Evolutionary conservation across 1,140 invertebrate genomes (phyloP).

Genomic region (Listronotus bonariensis): DNA sequence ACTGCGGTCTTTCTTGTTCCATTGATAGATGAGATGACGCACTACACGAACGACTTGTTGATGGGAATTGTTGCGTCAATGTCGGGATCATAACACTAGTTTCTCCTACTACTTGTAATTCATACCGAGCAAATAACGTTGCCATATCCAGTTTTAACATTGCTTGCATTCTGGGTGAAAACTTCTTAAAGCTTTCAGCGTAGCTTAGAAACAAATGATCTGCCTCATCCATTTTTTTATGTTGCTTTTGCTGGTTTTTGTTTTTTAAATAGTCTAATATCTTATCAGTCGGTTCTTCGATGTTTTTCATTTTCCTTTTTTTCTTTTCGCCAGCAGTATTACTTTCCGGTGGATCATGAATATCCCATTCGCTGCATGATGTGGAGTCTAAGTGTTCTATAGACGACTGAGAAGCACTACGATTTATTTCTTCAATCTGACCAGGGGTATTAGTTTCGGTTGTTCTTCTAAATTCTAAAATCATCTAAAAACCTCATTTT

Average conservation of each 20-base stretch:
- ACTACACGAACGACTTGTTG: too few species aligned
- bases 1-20: too few species aligned
- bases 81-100: too few species aligned
- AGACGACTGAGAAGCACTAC: background rate
- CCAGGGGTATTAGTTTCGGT: constrained; percentile 4
- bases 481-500: constrained; percentile 4
- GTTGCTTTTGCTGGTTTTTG: too few species aligned
- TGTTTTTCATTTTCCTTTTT: constrained; percentile 8
- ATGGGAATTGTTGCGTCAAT: too few species aligned
- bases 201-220: too few species aligned
- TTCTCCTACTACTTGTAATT: constrained; percentile 12
- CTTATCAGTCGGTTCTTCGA: background rate
- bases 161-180: too few species aligned
- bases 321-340: background rate
- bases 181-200: too few species aligned
- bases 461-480: constrained; percentile 8
- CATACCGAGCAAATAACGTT: too few species aligned
- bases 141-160: too few species aligned
- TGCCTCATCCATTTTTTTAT: too few species aligned
- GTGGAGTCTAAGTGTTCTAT: background rate
- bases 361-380: constrained; percentile 6
- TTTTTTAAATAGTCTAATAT: constrained; percentile 7
- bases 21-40: too few species aligned
- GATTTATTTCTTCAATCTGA: constrained; percentile 10
- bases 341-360: constrained; percentile 10